Evolutionary conservation across 2,797 vertebrate species (phyloP).

Genomic region (Manis pentadactyla): DNA sequence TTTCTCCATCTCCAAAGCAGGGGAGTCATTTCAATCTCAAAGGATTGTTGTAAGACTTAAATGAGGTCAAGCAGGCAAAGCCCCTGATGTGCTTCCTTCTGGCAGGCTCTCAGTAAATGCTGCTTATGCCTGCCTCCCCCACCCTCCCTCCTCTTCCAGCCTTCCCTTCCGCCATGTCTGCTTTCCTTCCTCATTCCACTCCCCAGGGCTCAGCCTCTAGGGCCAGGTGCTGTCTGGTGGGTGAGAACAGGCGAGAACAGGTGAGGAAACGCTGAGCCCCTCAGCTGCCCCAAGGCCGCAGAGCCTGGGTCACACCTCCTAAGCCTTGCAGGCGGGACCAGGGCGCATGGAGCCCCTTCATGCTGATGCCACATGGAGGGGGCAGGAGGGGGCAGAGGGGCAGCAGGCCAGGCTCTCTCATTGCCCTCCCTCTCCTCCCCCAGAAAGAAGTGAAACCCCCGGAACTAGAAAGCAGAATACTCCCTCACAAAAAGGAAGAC

Average conservation of each 20-base stretch:
- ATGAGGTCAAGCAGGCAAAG: neutral
- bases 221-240: neutral
- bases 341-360: neutral
- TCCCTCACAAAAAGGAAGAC: neutral
- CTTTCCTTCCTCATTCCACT: neutral
- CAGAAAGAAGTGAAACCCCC: conserved; percentile 77
- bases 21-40: neutral
- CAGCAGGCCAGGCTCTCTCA: conserved; percentile 71
- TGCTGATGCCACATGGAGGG: neutral
- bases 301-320: neutral
- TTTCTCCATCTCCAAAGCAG: neutral
- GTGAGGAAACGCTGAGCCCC: neutral
- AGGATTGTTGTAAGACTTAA: neutral
- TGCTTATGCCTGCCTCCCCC: neutral
- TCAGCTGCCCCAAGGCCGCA: neutral
- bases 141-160: neutral
- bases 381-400: neutral
- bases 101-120: neutral
- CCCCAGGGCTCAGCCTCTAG: neutral
- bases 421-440: conserved; percentile 67
- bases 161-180: neutral
- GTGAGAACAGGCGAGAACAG: too few species aligned
- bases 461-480: conserved; percentile 50
- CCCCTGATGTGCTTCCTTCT: neutral
- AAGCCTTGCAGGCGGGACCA: neutral